Evolutionary conservation across 92 coral and sea anemone genomes (phyloP).

Genomic region (Parazoanthus atlanticus): DNA sequence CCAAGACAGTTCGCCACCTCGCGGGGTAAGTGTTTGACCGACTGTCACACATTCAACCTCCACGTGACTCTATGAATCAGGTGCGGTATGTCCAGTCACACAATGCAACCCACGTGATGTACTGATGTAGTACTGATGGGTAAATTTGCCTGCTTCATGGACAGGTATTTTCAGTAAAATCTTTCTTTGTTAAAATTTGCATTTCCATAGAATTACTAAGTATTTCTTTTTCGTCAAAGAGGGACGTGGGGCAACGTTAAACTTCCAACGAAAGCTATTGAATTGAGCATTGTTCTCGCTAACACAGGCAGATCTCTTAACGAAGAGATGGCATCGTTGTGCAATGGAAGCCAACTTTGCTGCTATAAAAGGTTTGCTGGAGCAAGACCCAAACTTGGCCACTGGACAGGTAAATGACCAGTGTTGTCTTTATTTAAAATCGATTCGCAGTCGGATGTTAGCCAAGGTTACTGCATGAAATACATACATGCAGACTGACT

Average conservation of each 20-base stretch:
- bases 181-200: too few relatives aligned
- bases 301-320: conserved; percentile 30
- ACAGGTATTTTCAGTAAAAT: too few relatives aligned
- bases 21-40: background rate
- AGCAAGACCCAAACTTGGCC: conserved; percentile 41
- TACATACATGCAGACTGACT: too few relatives aligned
- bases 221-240: too few relatives aligned
- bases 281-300: background rate
- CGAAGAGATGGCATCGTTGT: conserved; percentile 38
- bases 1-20: background rate
- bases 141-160: too few relatives aligned
- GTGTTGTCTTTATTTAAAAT: background rate
- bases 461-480: background rate
- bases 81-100: too few relatives aligned
- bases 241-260: background rate
- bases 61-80: background rate
- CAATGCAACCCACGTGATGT: too few relatives aligned
- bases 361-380: conserved; percentile 26
- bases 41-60: background rate
- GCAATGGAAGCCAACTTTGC: conserved; percentile 39
- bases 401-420: background rate
- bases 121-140: too few relatives aligned
- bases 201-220: too few relatives aligned
- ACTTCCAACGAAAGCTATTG: background rate
- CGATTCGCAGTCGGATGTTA: too few relatives aligned